Base-by-base conservation (phyloP, 2,797 vertebrate species). In the Dermochelys coriacea region DNA sequence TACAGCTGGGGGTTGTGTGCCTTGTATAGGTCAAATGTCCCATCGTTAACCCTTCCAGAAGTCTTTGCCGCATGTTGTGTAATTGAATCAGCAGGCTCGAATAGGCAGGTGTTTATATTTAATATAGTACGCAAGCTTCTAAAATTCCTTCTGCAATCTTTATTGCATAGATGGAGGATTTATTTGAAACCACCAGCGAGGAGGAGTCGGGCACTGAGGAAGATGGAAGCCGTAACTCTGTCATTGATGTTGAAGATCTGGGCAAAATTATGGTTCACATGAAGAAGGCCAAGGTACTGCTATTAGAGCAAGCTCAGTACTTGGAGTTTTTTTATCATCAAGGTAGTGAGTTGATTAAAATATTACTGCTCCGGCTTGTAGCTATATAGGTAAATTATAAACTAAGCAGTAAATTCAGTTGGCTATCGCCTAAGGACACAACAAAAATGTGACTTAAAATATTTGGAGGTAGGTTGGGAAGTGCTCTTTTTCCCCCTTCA, bases 221-320 rank as follows among this genome's bases (percentile, higher is more conserved):
- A 45, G 98, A 96, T 78, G 96, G 89, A 34, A 95, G 74, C n/a
- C 82, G 87, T 0, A 96, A 94, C 29, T 97, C 98, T 1, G 97
- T 99, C 37, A 77, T 99, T 0, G 99, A 99, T 86, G 97, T 99
- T 88, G 99, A 99, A 95, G 99, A 99, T 97, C 98, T 99, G 1
- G 99, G 99, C 75, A 97, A 95, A 82, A 95, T 99, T 57, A 98
- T 99, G 98, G 98, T 61, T 86, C 97, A 80, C 11, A 47, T 98
- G 96, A 99, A 97, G 97, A 99, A 98, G 97, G 97, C 97, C 75
- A 99, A 99, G 99, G 99, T 99, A 98, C 79, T 12, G 61, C n/a
- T 95, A 89, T 93, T 93, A 86, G n/a, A 96, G 91, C 0, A 0
- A 47, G 9, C 4, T 0, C 31, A 34, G 87, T 55, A 47, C n/a